Base-by-base conservation (phyloP, 2,888 invertebrate species). In the Sarcophaga subvicina region DNA sequence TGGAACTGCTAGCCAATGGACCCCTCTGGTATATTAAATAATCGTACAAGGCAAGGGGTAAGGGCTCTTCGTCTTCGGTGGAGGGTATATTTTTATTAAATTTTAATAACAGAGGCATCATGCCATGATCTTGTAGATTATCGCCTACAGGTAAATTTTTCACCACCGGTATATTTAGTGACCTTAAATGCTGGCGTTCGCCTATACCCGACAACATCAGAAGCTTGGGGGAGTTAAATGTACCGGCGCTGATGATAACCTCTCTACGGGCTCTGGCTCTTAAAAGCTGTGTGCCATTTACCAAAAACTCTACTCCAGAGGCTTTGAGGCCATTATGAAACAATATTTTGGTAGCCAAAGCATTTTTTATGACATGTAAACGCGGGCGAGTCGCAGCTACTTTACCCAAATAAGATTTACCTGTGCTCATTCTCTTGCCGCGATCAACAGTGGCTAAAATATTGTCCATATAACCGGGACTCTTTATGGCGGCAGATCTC, bases 101-200 rank as follows among this genome's bases (percentile, higher is more conserved):
- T 84, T 88, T 88, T 37, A 91, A 80, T 22, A 88, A 80, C 5
- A 90, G 83, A 4, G 90, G 90, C 81, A 96, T 94, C 14, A 95
- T 96, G 71, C 96, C 95, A 91, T 98, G 97, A 91, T 98, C 97
- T 91, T 97, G 97, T 0, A 98, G 94, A 90, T 97, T 96, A 87
- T 96, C 94, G 0, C 97, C 97, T 0, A 97, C 97, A 64, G 88
- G 86, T 54, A 93, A 77, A 63, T 91, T 89, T 12, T 79, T 86
- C 0, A 90, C 17, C 2, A 89, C 66, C 8, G 89, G 87, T 77
- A 92, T 90, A 4, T 88, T 85, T 0, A 89, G 37, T 0, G 73
- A 25, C 12, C 78, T 37, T 3, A 92, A 79, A 20, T 91, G 90
- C 0, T 82, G 17, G 6, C 37, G 66, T 3, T 89, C 90, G n/a